Evolutionary conservation across 1,140 invertebrate species (phyloP).

Genomic region (Aricia agestis): DNA sequence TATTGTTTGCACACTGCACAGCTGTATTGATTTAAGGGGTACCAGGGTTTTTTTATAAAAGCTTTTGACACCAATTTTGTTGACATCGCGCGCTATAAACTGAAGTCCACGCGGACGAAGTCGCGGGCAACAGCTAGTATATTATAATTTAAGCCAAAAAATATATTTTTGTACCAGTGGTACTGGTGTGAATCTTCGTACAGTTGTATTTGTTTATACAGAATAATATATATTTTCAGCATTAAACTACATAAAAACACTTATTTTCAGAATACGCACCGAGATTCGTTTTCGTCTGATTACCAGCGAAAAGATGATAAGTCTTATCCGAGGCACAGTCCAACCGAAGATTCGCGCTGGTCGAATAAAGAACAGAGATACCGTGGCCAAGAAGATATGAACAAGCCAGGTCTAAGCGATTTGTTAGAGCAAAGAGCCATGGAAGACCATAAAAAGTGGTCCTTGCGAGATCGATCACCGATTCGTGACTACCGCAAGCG

Average conservation of each 20-base stretch:
- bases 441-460: slow-evolving; percentile 42
- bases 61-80: too few relatives aligned
- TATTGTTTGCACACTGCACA: too few relatives aligned
- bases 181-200: too few relatives aligned
- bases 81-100: too few relatives aligned
- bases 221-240: slow-evolving; percentile 29
- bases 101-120: too few relatives aligned
- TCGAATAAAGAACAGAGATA: slow-evolving; percentile 37
- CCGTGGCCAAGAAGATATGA: slow-evolving; percentile 10
- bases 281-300: slow-evolving; percentile 64
- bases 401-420: slow-evolving; percentile 37
- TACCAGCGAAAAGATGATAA: slow-evolving; percentile 46
- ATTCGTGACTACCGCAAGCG: slow-evolving; percentile 46
- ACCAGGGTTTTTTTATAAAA: too few relatives aligned
- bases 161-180: too few relatives aligned
- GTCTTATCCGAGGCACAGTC: slow-evolving; percentile 35
- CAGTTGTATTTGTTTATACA: too few relatives aligned
- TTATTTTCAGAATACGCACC: slow-evolving; percentile 66
- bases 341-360: not conserved
- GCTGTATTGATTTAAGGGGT: too few relatives aligned
- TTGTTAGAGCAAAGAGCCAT: slow-evolving; percentile 31
- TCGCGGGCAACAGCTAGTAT: too few relatives aligned
- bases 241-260: slow-evolving; percentile 56
- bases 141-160: too few relatives aligned
- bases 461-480: slow-evolving; percentile 55